Base-by-base conservation (phyloP, 2,888 invertebrate genomes). In the Perizoma affinitatum region DNA sequence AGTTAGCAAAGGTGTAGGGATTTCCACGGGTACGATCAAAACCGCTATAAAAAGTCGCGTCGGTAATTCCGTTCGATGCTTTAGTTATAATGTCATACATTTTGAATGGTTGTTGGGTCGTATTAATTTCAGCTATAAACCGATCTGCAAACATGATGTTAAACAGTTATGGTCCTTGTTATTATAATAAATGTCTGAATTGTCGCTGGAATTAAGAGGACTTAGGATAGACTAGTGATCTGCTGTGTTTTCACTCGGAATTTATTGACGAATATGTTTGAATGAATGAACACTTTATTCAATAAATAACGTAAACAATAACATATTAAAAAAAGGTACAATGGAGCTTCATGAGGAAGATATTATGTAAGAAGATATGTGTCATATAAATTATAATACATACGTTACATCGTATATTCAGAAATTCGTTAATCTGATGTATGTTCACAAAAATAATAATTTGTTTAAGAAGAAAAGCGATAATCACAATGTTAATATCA, bases 41-140 rank as follows among this genome's bases (percentile, higher is more conserved):
- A 11, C 49, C 49, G 41, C 51, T 51, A 6, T 46, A 4, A 35
- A n/a, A 53, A 58, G 45, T 60, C 59, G 59, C 51, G 54, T 60
- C 54, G n/a, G 50, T n/a, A 8, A 60, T 9, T 45, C 10, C 33
- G 34, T 11, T 3, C 49, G 51, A 10, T 35, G 41, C 42, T 22
- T 36, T 54, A 52, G 52, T 54, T 58, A 62, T 54, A 51, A 55
- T 63, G 55, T 58, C 50, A 58, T 54, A 50, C 45, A 60, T 51
- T 51, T 57, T 51, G 54, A 58, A 54, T 44, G 40, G 44, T 33
- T 47, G 50, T 44, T 54, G 33, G 57, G 33, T 41, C 22, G 54
- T 48, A 63, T 58, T 63, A 63, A 63, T 63, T 63, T 46, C 43
- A 41, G 52, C 45, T 47, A 51, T 51, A 49, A 58, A 47, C 52